Evolutionary conservation across 2,888 invertebrate genomes (phyloP).

Genomic region (Nomada hirtipes): DNA sequence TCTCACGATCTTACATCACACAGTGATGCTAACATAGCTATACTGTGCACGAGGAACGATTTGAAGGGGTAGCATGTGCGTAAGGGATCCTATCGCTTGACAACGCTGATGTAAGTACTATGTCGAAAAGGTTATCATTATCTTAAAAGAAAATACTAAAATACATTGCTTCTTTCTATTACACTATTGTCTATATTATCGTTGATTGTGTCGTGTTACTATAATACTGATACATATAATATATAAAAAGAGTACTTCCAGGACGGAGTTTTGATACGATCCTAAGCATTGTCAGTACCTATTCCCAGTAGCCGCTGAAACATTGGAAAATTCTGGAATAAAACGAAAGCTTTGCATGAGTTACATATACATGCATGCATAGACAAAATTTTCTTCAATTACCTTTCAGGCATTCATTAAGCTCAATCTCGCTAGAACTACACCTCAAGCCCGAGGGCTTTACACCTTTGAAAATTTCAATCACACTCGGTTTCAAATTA

Average conservation of each 20-base stretch:
- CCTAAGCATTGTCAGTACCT: slow-evolving; percentile 62
- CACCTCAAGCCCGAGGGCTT: slow-evolving; percentile 86
- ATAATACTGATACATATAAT: slow-evolving; percentile 61
- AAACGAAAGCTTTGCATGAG: slow-evolving; percentile 9
- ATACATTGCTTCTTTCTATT: slow-evolving; percentile 20
- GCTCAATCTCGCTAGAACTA: slow-evolving; percentile 85
- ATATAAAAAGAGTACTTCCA: slow-evolving; percentile 20
- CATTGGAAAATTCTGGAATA: slow-evolving; percentile 71
- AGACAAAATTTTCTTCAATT: slow-evolving; percentile 38
- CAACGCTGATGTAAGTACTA: neutral
- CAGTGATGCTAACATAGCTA: too few species aligned
- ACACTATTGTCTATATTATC: slow-evolving; percentile 38
- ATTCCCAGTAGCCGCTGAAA: slow-evolving; percentile 61
- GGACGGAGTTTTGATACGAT: slow-evolving; percentile 35
- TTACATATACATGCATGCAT: neutral
- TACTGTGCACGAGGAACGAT: too few species aligned
- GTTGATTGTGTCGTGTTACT: slow-evolving; percentile 28
- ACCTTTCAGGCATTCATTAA: slow-evolving; percentile 86
- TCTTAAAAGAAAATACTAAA: slow-evolving; percentile 7
- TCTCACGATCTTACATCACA: too few species aligned
- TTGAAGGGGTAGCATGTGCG: too few species aligned
- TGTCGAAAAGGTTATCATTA: slow-evolving; percentile 3
- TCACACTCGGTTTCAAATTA: slow-evolving; percentile 87
- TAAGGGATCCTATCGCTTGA: too few species aligned
- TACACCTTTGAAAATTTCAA: slow-evolving; percentile 86